phyloP scores from a whole-genome alignment of 2,113 vertebrate genomes.

The Promerops cafer region DNA sequence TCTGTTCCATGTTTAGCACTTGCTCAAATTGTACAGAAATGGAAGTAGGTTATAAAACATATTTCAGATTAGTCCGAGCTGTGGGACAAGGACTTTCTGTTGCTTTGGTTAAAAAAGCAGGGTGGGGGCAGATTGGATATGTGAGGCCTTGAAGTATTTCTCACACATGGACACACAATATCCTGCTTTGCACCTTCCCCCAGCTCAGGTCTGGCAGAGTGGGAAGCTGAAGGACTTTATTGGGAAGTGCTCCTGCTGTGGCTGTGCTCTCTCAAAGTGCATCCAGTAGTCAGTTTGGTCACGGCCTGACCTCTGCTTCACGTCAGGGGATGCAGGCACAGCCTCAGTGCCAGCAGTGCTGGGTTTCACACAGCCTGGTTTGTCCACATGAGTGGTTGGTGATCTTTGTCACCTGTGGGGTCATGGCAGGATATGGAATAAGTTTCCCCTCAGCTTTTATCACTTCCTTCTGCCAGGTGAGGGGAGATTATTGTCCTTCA shows the following conservation, averaged over 20 bases:
- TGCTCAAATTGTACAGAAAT: neutral
- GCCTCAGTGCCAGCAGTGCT: neutral
- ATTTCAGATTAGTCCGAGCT: neutral
- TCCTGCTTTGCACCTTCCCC: neutral
- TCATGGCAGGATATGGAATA: neutral
- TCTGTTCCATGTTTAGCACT: neutral
- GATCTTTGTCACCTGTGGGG: neutral
- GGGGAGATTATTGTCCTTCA: neutral
- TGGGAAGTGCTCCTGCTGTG: neutral
- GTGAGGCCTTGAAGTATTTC: neutral
- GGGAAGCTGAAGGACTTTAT: neutral
- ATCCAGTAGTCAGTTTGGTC: neutral
- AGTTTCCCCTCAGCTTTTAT: constrained; percentile 5
- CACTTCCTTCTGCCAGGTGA: neutral
- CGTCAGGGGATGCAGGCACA: neutral
- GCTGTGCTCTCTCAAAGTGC: neutral
- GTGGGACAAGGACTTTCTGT: neutral
- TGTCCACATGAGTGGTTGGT: neutral
- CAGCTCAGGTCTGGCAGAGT: neutral
- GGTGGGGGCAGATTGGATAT: neutral
- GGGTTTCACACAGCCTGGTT: neutral
- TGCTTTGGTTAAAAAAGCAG: neutral
- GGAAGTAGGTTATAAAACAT: neutral
- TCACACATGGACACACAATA: neutral
- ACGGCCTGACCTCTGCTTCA: neutral